phyloP scores from a whole-genome alignment of 2,113 vertebrate genomes.

The Cervus canadensis region DNA sequence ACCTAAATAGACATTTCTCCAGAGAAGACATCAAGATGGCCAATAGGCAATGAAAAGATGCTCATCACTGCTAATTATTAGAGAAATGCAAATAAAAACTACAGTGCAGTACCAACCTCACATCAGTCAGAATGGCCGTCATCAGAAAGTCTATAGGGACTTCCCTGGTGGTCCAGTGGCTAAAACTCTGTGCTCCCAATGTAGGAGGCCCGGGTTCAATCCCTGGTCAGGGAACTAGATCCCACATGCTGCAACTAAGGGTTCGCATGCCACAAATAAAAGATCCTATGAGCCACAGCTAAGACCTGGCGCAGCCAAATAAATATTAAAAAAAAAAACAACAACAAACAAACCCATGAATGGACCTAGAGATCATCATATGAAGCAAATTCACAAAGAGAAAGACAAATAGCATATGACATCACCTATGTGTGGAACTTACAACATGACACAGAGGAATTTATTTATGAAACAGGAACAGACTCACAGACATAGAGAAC shows the following conservation, averaged over 20 bases:
- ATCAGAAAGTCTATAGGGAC: not conserved
- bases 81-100: not conserved
- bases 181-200: not conserved
- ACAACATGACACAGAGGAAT: not conserved
- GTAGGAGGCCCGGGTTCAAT: not conserved
- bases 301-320: not conserved
- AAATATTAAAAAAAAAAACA: not conserved
- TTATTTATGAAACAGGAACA: not conserved
- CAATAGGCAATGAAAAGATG: not conserved
- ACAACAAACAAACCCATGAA: not conserved
- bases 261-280: not conserved
- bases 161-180: not conserved
- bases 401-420: not conserved
- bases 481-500: not conserved
- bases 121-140: not conserved
- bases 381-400: not conserved
- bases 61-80: not conserved
- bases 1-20: not conserved
- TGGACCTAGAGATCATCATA: not conserved
- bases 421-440: not conserved
- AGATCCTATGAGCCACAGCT: not conserved
- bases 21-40: not conserved
- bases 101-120: accelerated
- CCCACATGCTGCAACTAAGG: not conserved
- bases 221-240: not conserved